Conservation (phyloP, 2,797 vertebrate genomes). For the Gephyroberyx darwinii region DNA sequence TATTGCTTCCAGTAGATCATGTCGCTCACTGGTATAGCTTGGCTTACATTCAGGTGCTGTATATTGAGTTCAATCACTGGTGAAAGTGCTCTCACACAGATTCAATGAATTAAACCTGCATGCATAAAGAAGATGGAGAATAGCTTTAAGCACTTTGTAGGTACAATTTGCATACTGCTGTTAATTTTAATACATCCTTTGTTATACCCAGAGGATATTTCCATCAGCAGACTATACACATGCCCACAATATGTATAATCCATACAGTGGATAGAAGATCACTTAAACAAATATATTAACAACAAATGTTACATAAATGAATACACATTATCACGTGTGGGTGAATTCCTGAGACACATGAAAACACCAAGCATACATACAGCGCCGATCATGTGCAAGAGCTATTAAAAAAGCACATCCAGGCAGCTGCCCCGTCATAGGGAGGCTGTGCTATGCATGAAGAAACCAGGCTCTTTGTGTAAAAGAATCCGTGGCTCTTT, state of each 20-base stretch:
- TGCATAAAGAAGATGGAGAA: slow-evolving; percentile 77
- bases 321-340: slow-evolving; percentile 41
- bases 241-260: slow-evolving; percentile 51
- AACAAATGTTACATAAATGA: slow-evolving; percentile 62
- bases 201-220: slow-evolving; percentile 70
- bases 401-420: neutral
- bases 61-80: slow-evolving; percentile 66
- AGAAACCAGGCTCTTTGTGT: neutral
- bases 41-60: slow-evolving; percentile 67
- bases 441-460: neutral
- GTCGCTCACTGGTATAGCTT: slow-evolving; percentile 73
- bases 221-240: slow-evolving; percentile 63
- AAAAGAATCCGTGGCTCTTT: neutral
- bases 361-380: neutral
- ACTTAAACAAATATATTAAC: slow-evolving; percentile 69
- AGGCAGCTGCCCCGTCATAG: neutral
- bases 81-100: slow-evolving; percentile 69
- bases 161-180: slow-evolving; percentile 75
- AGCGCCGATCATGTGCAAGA: neutral
- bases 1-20: slow-evolving; percentile 73
- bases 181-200: slow-evolving; percentile 71
- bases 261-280: slow-evolving; percentile 55
- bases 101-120: slow-evolving; percentile 66
- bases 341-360: slow-evolving; percentile 33
- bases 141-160: slow-evolving; percentile 68